Conservation (phyloP, 2,888 invertebrate genomes). For the Pelosia muscerda region DNA sequence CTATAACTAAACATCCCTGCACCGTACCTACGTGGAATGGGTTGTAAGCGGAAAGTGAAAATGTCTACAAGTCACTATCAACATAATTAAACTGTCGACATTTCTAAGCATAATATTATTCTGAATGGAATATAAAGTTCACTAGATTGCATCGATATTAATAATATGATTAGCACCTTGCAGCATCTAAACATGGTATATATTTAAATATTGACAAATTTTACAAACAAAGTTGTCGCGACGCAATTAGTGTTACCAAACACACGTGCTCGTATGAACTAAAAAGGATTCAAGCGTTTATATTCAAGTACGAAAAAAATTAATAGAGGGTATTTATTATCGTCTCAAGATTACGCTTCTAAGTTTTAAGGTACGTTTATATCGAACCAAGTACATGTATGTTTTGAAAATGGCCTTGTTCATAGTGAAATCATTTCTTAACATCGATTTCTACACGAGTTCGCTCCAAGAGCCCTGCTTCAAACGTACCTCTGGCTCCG, state of each 20-base stretch:
- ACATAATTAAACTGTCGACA: background rate
- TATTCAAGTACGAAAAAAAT: constrained; percentile 9
- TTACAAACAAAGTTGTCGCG: background rate
- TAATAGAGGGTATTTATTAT: constrained; percentile 17
- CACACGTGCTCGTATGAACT: constrained; percentile 22
- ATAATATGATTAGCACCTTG: background rate
- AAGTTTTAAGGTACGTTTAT: constrained; percentile 13
- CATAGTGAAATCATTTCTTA: constrained; percentile 77
- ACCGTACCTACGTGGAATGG: too few relatives aligned
- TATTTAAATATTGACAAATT: constrained; percentile 1
- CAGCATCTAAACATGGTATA: background rate
- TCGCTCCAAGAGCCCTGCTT: constrained; percentile 82
- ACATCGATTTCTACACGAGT: constrained; percentile 83
- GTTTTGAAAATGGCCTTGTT: constrained; percentile 75
- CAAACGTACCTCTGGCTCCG: constrained; percentile 82
- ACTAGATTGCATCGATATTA: background rate
- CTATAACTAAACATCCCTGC: background rate
- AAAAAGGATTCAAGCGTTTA: constrained; percentile 10
- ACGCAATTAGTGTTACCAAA: constrained; percentile 15
- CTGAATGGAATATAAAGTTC: background rate
- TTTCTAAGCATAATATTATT: background rate
- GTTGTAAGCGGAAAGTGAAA: too few relatives aligned
- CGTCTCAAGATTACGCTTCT: constrained; percentile 10
- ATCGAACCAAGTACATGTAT: constrained; percentile 42
- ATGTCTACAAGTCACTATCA: too few relatives aligned